phyloP scores from a whole-genome alignment of 2,888 invertebrate genomes.

The Euclidia mi region DNA sequence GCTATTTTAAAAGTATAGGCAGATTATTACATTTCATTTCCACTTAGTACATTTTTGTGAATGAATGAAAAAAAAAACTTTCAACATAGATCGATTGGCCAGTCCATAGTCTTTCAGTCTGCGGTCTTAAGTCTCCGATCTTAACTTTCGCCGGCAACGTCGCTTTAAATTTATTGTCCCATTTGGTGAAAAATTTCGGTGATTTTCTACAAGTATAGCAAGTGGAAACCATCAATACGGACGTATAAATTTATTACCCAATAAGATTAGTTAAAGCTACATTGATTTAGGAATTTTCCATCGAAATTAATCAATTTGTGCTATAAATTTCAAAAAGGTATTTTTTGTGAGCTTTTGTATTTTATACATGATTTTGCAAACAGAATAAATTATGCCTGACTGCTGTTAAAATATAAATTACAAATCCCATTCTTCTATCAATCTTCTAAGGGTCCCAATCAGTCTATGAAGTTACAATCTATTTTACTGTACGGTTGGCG shows the following conservation, averaged over 20 bases:
- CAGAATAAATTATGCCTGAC: too few species aligned
- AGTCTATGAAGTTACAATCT: too few species aligned
- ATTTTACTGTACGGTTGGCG: too few species aligned
- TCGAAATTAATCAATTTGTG: not conserved
- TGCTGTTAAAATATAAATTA: too few species aligned
- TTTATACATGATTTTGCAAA: too few species aligned
- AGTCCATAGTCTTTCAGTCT: slow-evolving; percentile 17
- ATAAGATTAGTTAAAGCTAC: slow-evolving; percentile 42
- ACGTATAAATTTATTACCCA: slow-evolving; percentile 63
- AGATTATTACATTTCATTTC: too few species aligned
- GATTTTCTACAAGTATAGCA: slow-evolving; percentile 15
- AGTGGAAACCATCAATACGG: slow-evolving; percentile 46
- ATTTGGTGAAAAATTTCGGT: slow-evolving; percentile 47
- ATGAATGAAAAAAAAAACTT: not conserved
- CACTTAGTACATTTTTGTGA: too few species aligned
- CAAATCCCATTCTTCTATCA: too few species aligned
- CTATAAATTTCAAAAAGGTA: not conserved
- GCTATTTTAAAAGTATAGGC: too few species aligned
- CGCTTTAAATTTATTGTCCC: slow-evolving; percentile 68
- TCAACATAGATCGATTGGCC: slow-evolving; percentile 31
- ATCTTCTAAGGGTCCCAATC: too few species aligned
- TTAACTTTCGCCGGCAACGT: slow-evolving; percentile 28
- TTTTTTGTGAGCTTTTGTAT: too few species aligned
- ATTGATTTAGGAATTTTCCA: slow-evolving; percentile 23
- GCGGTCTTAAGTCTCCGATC: slow-evolving; percentile 12